These are phyloP conservation scores for Atta colombica DNA, from an alignment of 1,140 invertebrate species.

Conservation along the genomic window DNA sequence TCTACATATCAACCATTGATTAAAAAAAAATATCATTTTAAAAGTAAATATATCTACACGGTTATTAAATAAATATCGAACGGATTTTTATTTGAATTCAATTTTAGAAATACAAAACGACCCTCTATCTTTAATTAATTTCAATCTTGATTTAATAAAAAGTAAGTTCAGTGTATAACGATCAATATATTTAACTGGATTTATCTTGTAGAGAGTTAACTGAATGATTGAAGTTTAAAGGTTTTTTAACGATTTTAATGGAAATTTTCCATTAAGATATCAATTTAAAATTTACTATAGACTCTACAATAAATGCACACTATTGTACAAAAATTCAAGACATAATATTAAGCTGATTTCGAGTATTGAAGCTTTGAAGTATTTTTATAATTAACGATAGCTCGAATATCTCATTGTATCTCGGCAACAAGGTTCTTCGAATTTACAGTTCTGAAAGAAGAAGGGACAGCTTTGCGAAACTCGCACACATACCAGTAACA, in stretches of 20 bases:
- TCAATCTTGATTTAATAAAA: background rate
- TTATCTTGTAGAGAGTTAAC: background rate
- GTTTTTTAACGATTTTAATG: background rate
- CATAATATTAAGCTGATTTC: background rate
- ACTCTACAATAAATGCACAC: background rate
- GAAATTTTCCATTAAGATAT: background rate
- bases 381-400: constrained; percentile 50
- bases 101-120: background rate
- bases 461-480: constrained; percentile 6
- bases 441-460: constrained; percentile 16
- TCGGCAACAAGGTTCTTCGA: background rate
- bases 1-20: background rate
- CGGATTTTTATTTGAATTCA: background rate
- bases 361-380: background rate
- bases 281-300: background rate
- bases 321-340: background rate
- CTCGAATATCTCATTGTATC: constrained; percentile 35
- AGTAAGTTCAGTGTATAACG: background rate
- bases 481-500: background rate
- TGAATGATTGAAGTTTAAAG: background rate
- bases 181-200: constrained; percentile 13
- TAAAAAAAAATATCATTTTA: background rate
- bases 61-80: background rate
- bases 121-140: background rate
- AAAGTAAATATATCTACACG: background rate